A percentile compares a stretch with the other conserved stretches of the same genome.
phyloP scores from a whole-genome alignment of 1,140 invertebrate genomes.

The Papilio dardanus region DNA sequence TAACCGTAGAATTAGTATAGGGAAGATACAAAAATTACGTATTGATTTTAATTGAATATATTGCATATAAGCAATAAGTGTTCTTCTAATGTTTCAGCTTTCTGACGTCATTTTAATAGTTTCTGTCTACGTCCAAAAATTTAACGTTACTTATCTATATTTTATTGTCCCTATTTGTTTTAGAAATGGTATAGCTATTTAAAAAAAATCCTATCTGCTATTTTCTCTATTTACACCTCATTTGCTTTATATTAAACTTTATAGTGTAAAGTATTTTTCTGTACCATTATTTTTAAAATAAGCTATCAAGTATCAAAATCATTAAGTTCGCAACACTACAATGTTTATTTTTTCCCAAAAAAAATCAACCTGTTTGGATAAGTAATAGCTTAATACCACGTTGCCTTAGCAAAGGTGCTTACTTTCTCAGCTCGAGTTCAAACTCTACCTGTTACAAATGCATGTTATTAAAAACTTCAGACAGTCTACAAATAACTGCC shows the following conservation, averaged over 20 bases:
- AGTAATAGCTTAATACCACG: slow-evolving; percentile 81
- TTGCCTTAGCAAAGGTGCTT: slow-evolving; percentile 66
- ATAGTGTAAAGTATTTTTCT: background rate
- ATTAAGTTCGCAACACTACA: slow-evolving; percentile 18
- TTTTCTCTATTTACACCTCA: background rate
- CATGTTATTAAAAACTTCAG: slow-evolving; percentile 70
- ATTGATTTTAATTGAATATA: no score
- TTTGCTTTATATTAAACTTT: background rate
- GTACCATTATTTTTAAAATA: background rate
- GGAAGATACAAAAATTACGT: background rate
- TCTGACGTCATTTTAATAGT: no score
- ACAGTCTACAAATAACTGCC: slow-evolving; percentile 61
- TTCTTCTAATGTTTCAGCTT: no score
- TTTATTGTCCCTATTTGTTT: background rate
- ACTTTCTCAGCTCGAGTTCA: slow-evolving; percentile 62
- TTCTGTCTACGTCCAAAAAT: no score
- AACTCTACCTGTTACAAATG: slow-evolving; percentile 58
- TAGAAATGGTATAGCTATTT: background rate
- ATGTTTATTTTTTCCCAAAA: slow-evolving; percentile 57
- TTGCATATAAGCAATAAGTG: no score
- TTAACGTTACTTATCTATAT: background rate
- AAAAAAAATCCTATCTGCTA: background rate
- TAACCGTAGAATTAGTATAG: background rate
- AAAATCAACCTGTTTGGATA: slow-evolving; percentile 68
- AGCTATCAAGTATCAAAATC: slow-evolving; percentile 52